These are phyloP conservation scores for Phylloscopus trochiloides DNA, from an alignment of 2,113 vertebrate genomes.

Conservation along the genomic window DNA sequence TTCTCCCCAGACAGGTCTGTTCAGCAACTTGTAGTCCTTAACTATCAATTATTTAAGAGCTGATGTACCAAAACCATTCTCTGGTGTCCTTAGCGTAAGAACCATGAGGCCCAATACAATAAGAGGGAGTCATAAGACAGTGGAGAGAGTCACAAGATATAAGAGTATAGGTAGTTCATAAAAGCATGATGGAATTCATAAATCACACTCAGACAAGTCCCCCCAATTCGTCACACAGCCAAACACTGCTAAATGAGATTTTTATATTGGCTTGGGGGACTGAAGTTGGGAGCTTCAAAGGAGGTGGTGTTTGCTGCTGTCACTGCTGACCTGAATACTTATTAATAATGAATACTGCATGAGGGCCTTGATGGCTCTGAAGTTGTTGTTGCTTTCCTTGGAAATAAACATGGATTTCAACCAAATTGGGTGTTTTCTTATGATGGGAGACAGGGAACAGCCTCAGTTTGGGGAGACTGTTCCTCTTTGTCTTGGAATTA, in stretches of 20 bases:
- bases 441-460: neutral
- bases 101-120: constrained; percentile 25
- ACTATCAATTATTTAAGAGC: constrained; percentile 58
- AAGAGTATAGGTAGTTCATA: constrained; percentile 35
- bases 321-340: neutral
- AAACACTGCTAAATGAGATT: constrained; percentile 50
- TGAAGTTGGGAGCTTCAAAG: neutral
- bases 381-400: neutral
- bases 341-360: constrained; percentile 4
- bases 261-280: constrained; percentile 26
- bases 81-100: constrained; percentile 18
- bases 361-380: neutral
- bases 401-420: neutral
- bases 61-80: constrained; percentile 8
- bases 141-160: neutral
- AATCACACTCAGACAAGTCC: constrained; percentile 44
- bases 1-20: constrained; percentile 6
- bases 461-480: neutral
- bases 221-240: neutral
- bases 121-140: constrained; percentile 11
- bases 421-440: neutral
- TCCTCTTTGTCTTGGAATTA: neutral
- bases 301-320: neutral
- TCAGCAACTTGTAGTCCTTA: constrained; percentile 32
- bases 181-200: constrained; percentile 57